Base-by-base conservation (phyloP, 2,888 invertebrate species). In the Ecliptopera silaceata region DNA sequence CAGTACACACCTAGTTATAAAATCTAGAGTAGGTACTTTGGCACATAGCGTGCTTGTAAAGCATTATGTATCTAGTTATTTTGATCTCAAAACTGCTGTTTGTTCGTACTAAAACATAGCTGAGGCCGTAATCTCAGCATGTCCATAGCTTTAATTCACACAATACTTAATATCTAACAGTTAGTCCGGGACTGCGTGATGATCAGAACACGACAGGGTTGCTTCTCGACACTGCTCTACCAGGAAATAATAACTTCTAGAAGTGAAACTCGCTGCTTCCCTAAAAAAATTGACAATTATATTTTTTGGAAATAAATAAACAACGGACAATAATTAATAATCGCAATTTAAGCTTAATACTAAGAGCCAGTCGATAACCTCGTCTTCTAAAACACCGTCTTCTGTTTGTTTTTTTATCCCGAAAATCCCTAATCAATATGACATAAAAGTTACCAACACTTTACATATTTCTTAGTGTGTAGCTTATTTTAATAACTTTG, bases 131-230 rank as follows among this genome's bases (percentile, higher is more conserved):
- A 53, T 51, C 46, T 43, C 47, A 31, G 34, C 43, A 31, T 41
- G 51, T 38, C 47, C 46, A 45, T 38, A 41, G 34, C 50, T 46
- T 20, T 45, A 41, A 47, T 56, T 51, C 43, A 46, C 51, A 56
- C 47, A 56, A 56, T 56, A n/a, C n/a, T n/a, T n/a, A 56, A 52
- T 48, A 52, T 44, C 47, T 44, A 8, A 47, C 43, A 46, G 51
- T 51, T 56, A 51, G 55, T 56, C 8, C 43, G 20, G 49, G 31
- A 43, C 56, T 59, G 63, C 65, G 61, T 65, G 65, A 52, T 56
- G 60, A 65, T 63, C 63, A 45, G 42, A 17, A 56, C 58, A 63
- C 56, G 61, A 56, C 49, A 55, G 45, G 38, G 39, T 48, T 22
- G 43, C 52, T 57, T 38, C 55, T 48, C 48, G 15, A 38, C 41